Evolutionary conservation across 2,797 vertebrate species (phyloP), one percentile per base, ranked within the genome.

Genomic region (Amazonetta brasiliensis): DNA sequence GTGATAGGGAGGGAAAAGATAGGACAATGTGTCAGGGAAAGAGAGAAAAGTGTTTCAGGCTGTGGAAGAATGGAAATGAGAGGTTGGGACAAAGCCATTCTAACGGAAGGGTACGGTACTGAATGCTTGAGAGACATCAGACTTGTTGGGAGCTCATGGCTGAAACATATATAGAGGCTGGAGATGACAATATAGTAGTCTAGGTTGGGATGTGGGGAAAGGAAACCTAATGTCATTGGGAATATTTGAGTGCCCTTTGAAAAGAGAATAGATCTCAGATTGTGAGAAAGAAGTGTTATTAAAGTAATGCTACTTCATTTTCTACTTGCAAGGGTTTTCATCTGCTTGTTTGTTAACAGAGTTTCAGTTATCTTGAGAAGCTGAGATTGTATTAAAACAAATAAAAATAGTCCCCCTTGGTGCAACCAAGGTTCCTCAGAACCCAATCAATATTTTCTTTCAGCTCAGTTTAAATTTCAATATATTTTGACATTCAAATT

Each of bases 401-500:
- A 56, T 7, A 76, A 76, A 62, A 80, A 7, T 7, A 90, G 9
- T 30, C 37, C 31, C 21, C 12, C 9, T 76, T 74, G 31, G 35
- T 39, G 8, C 55, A 82, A 22, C 9, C 3, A 4, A 44, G 17
- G 31, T 71, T 92, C 30, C 60, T 80, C 59, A 71, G 43, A 92
- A 85, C 8, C 7, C n/a, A 84, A 37, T 30, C 11, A 58, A 26
- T 52, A 30, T 87, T 87, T 86, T 84, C 26, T 76, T 86, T 82
- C 59, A 26, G 37, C 18, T 92, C 39, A 43, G 44, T 79, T 86
- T 60, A 58, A 74, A 64, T 89, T 92, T 89, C 25, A 71, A 16
- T 89, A 13, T 64, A 67, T 84, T 89, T 76, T 93, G 81, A 85
- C 71, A 74, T 89, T 82, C 82, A 92, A 94, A 90, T 64, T 73